phyloP scores from a whole-genome alignment of 2,888 invertebrate species.

The Cristatella mucedo region DNA sequence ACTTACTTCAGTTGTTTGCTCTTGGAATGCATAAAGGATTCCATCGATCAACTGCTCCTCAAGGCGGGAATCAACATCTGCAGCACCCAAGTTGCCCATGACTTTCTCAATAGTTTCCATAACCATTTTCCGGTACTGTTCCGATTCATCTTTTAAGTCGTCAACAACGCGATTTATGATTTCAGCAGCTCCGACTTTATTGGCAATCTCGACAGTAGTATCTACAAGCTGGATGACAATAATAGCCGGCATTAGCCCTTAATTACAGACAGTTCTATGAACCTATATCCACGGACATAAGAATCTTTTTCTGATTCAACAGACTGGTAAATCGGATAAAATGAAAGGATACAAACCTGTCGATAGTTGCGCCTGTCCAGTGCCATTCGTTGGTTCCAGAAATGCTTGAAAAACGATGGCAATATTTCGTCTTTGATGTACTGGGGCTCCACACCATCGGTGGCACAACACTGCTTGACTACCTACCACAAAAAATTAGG shows the following conservation, averaged over 20 bases:
- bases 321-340: neutral
- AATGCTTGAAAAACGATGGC: constrained; percentile 95
- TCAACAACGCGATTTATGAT: constrained; percentile 96
- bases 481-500: too few species aligned
- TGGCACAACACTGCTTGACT: constrained; percentile 98
- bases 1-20: constrained; percentile 86
- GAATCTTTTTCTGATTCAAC: neutral
- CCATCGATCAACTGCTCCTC: constrained; percentile 99
- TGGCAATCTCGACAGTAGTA: constrained; percentile 98
- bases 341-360: constrained; percentile 43
- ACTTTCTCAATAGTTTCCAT: constrained; percentile 99
- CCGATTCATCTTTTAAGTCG: constrained; percentile 97
- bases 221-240: constrained; percentile 57
- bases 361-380: constrained; percentile 90
- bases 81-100: constrained; percentile 88
- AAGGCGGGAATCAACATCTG: constrained; percentile 88
- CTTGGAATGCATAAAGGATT: constrained; percentile 96
- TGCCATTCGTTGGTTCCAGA: constrained; percentile 99
- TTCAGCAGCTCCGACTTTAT: constrained; percentile 98
- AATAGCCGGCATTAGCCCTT: neutral
- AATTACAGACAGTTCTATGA: neutral
- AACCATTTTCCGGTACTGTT: constrained; percentile 99
- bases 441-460: constrained; percentile 97
- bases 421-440: constrained; percentile 98
- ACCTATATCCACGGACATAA: neutral